phyloP scores from a whole-genome alignment of 2,797 vertebrate species.

The Masticophis lateralis region DNA sequence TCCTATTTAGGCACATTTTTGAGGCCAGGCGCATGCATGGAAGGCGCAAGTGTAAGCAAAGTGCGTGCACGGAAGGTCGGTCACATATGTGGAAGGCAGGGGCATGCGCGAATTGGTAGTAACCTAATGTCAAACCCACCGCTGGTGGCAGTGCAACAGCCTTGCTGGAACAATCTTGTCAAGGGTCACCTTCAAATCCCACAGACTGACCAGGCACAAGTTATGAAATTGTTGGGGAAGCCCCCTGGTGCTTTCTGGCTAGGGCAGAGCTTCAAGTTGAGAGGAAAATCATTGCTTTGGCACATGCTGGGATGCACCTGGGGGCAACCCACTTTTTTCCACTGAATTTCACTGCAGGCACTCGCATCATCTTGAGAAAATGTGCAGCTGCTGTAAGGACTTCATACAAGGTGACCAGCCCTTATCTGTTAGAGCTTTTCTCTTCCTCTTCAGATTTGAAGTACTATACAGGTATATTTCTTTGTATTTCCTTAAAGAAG shows the following conservation, averaged over 20 bases:
- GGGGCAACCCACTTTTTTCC: background rate
- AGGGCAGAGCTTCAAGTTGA: background rate
- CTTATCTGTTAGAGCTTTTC: background rate
- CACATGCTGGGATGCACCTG: background rate
- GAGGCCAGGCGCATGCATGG: no score
- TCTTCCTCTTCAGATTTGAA: background rate
- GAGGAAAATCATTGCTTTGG: background rate
- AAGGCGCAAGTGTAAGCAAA: no score
- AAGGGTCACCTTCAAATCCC: background rate
- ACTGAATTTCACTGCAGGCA: background rate
- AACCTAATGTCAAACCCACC: no score
- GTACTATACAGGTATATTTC: background rate
- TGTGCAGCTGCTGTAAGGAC: background rate
- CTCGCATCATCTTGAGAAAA: background rate
- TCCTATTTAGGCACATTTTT: no score
- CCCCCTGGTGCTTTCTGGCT: background rate
- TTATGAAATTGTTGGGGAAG: background rate
- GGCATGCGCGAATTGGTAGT: no score
- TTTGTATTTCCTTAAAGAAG: background rate
- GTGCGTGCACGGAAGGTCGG: accelerated
- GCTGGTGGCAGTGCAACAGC: background rate
- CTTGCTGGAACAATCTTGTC: background rate
- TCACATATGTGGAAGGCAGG: no score
- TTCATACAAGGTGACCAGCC: background rate
- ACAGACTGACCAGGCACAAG: background rate